phyloP scores from a whole-genome alignment of 2,113 vertebrate genomes.

The Ardeotis arabs region DNA sequence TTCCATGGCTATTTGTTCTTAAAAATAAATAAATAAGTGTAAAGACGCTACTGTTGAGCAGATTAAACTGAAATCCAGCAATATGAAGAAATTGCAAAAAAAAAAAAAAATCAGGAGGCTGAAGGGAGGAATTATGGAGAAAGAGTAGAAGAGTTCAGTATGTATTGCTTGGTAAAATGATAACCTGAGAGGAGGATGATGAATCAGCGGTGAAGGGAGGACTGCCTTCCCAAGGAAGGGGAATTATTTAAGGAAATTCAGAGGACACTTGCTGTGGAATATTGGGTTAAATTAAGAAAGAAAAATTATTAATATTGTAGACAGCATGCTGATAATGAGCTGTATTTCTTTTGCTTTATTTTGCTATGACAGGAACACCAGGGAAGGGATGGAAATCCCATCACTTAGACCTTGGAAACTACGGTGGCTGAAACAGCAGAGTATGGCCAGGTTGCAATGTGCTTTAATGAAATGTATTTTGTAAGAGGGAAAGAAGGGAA shows the following conservation, averaged over 20 bases:
- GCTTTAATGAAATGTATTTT: background rate
- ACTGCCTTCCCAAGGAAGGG: background rate
- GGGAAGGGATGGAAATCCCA: background rate
- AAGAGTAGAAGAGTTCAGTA: background rate
- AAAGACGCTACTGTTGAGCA: background rate
- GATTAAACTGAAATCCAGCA: background rate
- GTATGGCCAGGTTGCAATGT: background rate
- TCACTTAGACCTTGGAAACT: background rate
- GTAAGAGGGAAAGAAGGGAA: background rate
- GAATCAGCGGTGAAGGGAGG: background rate
- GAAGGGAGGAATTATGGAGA: background rate
- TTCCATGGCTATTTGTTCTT: background rate
- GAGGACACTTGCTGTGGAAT: background rate
- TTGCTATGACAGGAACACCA: background rate
- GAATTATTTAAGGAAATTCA: background rate
- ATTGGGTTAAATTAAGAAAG: background rate
- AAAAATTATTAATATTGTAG: background rate
- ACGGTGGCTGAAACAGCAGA: background rate
- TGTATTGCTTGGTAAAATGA: background rate
- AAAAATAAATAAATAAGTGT: background rate
- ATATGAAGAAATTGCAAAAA: background rate
- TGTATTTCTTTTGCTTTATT: background rate
- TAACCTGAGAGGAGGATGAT: background rate
- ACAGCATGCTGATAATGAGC: background rate
- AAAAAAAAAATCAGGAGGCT: background rate